phyloP scores from a whole-genome alignment of 2,888 invertebrate genomes.

The Magallana nippona region DNA sequence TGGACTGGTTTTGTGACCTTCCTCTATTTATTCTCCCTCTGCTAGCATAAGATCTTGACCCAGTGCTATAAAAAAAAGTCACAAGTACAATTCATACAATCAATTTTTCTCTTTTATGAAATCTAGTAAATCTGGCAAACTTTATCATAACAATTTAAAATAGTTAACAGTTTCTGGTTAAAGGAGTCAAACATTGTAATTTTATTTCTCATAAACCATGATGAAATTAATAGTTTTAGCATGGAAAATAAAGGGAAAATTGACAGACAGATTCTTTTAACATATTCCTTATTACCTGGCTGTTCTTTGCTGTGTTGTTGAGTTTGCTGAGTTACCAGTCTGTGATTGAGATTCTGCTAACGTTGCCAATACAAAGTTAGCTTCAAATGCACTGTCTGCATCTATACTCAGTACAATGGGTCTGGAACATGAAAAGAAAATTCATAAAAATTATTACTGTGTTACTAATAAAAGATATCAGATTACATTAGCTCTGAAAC shows the following conservation, averaged over 20 bases:
- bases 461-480: background rate
- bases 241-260: too few relatives aligned
- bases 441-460: background rate
- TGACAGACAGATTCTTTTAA: too few relatives aligned
- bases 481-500: background rate
- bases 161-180: too few relatives aligned
- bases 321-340: slow-evolving; percentile 37
- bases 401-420: slow-evolving; percentile 89
- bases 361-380: slow-evolving; percentile 90
- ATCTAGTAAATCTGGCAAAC: too few relatives aligned
- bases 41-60: background rate
- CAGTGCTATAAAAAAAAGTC: background rate
- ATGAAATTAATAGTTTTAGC: too few relatives aligned
- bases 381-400: slow-evolving; percentile 88
- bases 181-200: too few relatives aligned
- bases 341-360: slow-evolving; percentile 82
- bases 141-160: too few relatives aligned
- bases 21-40: background rate
- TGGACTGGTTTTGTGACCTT: background rate
- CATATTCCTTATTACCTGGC: background rate
- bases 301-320: background rate
- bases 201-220: too few relatives aligned
- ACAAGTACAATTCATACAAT: background rate
- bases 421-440: slow-evolving; percentile 77
- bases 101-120: too few relatives aligned